These are phyloP conservation scores for Synanthedon formicaeformis DNA, from an alignment of 2,888 invertebrate genomes.

Conservation along the genomic window DNA sequence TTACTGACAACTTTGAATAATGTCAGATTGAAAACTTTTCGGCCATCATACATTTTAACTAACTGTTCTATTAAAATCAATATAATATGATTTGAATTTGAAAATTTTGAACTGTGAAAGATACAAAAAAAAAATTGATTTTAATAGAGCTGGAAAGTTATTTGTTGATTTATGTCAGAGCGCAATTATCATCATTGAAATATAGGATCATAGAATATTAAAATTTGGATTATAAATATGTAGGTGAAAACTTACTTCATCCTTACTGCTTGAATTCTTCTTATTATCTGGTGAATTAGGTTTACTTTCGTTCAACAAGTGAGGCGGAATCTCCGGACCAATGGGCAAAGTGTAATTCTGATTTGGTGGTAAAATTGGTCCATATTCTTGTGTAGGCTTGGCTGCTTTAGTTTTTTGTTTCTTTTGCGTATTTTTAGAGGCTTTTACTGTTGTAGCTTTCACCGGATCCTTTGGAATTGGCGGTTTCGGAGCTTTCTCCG, in stretches of 20 bases:
- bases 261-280: conserved; percentile 9
- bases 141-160: conserved; percentile 25
- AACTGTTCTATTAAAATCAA: neutral
- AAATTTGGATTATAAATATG: neutral
- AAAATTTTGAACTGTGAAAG: too few relatives aligned
- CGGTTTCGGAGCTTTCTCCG: conserved; percentile 14
- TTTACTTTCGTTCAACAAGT: conserved; percentile 13
- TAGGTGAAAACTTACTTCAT: conserved; percentile 22
- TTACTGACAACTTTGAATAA: conserved; percentile 3
- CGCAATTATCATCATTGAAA: conserved; percentile 37
- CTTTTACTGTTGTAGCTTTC: conserved; percentile 8
- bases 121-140: conserved; percentile 1
- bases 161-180: conserved; percentile 32
- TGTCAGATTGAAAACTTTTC: conserved; percentile 68
- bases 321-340: conserved; percentile 47
- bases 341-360: conserved; percentile 45
- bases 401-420: conserved; percentile 30
- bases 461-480: conserved; percentile 7
- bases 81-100: too few relatives aligned
- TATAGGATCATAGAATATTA: neutral
- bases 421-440: conserved; percentile 21
- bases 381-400: conserved; percentile 27
- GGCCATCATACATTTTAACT: conserved; percentile 5
- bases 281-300: conserved; percentile 18
- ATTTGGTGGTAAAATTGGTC: conserved; percentile 44